These are phyloP conservation scores for Xiphophorus couchianus DNA, from an alignment of 2,113 vertebrate species.

Conservation along the genomic window DNA sequence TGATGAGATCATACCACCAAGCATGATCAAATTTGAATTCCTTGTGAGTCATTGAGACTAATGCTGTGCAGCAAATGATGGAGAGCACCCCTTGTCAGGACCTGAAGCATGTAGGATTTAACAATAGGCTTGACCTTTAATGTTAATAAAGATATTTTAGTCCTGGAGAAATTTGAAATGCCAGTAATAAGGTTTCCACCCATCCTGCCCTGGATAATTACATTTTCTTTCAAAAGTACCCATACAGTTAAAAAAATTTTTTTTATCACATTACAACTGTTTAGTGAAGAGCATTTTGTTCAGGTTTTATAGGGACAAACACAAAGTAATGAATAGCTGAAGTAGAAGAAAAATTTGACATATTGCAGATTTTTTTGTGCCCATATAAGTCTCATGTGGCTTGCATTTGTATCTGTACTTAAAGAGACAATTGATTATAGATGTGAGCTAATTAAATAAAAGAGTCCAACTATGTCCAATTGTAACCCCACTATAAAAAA, in stretches of 20 bases:
- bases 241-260: background rate
- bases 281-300: background rate
- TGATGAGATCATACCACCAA: slow-evolving; percentile 52
- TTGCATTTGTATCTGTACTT: background rate
- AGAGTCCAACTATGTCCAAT: too few species aligned
- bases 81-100: slow-evolving; percentile 9
- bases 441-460: background rate
- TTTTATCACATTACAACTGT: background rate
- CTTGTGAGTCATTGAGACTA: slow-evolving; percentile 38
- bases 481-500: too few species aligned
- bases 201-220: background rate
- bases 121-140: slow-evolving; percentile 49
- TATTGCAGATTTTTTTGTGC: background rate
- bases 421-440: background rate
- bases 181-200: slow-evolving; percentile 25
- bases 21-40: slow-evolving; percentile 55
- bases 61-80: slow-evolving; percentile 22
- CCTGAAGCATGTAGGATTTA: slow-evolving; percentile 20
- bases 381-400: background rate
- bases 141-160: slow-evolving; percentile 32
- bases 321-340: background rate
- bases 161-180: slow-evolving; percentile 16
- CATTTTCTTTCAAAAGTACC: background rate
- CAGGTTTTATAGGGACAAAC: background rate
- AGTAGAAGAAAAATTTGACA: background rate